A percentile compares a stretch with the other conserved stretches of the same genome.
Evolutionary conservation across 2,113 vertebrate genomes (phyloP).

Genomic region (Platysteira castanea): DNA sequence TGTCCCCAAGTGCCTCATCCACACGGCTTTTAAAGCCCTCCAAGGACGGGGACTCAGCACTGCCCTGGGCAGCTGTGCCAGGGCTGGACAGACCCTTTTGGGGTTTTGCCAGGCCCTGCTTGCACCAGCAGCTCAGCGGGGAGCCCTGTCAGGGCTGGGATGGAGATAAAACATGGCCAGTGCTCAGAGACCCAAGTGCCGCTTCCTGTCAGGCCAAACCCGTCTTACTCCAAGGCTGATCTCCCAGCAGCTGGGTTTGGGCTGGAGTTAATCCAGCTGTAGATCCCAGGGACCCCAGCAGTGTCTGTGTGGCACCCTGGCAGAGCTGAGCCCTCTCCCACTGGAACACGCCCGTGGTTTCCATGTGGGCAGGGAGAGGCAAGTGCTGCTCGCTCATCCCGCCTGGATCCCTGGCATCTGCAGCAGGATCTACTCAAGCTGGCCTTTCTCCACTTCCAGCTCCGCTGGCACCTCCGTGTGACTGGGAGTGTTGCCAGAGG

Average conservation of each 20-base stretch:
- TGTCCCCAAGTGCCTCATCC: background rate
- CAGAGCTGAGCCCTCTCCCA: background rate
- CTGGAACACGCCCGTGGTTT: rapidly evolving
- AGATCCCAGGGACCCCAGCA: background rate
- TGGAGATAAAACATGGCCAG: background rate
- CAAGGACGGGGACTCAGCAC: background rate
- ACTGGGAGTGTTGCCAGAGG: background rate
- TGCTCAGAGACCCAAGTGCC: background rate
- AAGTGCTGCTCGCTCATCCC: conserved; percentile 17
- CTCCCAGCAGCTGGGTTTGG: background rate
- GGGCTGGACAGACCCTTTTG: background rate
- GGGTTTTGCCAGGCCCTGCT: background rate
- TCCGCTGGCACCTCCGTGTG: background rate
- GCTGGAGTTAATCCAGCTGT: background rate
- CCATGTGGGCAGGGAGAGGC: background rate
- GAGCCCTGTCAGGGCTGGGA: background rate
- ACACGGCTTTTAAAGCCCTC: rapidly evolving
- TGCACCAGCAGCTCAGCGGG: background rate
- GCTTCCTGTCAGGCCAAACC: background rate
- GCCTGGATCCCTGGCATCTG: conserved; percentile 17
- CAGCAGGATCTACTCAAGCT: background rate
- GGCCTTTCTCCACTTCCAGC: background rate
- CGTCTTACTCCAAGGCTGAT: background rate
- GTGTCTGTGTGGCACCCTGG: background rate
- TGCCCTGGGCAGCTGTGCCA: background rate